Conservation (phyloP, 1,140 invertebrate genomes). For the Pollicipes pollicipes region DNA sequence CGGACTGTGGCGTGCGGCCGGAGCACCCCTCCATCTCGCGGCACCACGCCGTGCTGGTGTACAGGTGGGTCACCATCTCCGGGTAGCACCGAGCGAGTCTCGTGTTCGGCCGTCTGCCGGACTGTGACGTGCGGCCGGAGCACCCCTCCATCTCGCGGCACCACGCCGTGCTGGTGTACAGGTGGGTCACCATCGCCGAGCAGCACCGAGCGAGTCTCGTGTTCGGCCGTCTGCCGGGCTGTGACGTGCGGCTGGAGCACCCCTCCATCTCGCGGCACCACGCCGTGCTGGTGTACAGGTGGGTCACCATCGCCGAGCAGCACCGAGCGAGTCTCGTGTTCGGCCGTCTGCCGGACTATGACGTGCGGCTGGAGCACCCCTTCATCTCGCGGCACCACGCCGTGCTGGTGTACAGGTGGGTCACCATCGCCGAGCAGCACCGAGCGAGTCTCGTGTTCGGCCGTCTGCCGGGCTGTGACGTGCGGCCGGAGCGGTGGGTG, state of each 20-base stretch:
- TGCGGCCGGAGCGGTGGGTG: no score
- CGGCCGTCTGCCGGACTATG: neutral
- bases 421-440: neutral
- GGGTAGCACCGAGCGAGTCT: neutral
- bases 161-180: neutral
- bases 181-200: neutral
- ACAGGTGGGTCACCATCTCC: neutral
- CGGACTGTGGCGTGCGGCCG: conserved; percentile 64
- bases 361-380: no score
- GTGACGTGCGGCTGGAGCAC: neutral
- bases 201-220: neutral
- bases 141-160: conserved; percentile 40
- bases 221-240: neutral
- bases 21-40: conserved; percentile 72
- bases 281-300: neutral
- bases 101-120: neutral
- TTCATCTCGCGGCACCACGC: neutral
- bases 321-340: neutral
- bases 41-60: neutral
- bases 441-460: neutral
- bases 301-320: neutral
- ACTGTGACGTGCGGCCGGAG: neutral
- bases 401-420: neutral
- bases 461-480: neutral
- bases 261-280: conserved; percentile 40